phyloP scores from a whole-genome alignment of 2,113 vertebrate species.

The Thinocorus orbignyianus region DNA sequence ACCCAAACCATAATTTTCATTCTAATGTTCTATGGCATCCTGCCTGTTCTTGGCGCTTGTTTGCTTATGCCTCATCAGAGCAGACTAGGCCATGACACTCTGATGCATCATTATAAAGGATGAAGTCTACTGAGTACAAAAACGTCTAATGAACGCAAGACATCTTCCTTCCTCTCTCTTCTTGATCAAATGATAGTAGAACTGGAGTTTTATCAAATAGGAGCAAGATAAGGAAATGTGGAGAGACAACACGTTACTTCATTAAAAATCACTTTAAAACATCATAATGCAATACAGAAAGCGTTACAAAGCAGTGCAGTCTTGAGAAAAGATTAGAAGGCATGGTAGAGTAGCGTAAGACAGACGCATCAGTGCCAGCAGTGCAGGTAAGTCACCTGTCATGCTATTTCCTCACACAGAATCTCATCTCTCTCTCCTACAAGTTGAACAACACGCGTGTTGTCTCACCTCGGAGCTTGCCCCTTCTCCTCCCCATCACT shows the following conservation, averaged over 20 bases:
- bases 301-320: neutral
- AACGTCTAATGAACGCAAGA: neutral
- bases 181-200: neutral
- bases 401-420: neutral
- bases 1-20: neutral
- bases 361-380: neutral
- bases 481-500: neutral
- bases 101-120: neutral
- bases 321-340: neutral
- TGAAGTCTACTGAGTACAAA: neutral
- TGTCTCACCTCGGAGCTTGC: neutral
- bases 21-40: neutral
- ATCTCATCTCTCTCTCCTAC: rapidly evolving
- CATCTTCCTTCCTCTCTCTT: neutral
- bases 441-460: rapidly evolving
- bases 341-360: neutral
- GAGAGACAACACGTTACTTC: neutral
- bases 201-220: neutral
- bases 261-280: neutral
- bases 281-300: neutral
- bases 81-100: neutral
- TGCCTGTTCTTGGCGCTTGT: neutral
- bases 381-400: neutral
- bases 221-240: neutral
- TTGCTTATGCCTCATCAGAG: neutral